phyloP scores from a whole-genome alignment of 1,140 invertebrate genomes.

The Aculops lycopersici region DNA sequence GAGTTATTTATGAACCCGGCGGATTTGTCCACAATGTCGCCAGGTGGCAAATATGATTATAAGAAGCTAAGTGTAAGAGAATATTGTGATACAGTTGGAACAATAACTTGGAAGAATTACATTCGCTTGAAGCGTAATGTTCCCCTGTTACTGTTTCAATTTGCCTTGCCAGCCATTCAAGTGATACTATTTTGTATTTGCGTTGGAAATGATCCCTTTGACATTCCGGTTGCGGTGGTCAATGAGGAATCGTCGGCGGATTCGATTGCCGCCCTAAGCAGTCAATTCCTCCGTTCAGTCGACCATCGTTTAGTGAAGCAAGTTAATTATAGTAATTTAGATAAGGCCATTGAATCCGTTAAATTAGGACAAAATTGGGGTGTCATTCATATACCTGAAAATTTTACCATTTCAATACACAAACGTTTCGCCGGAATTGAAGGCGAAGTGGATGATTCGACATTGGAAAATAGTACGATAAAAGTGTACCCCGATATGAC shows the following conservation, averaged over 20 bases:
- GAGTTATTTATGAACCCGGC: background rate
- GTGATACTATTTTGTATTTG: constrained; percentile 75
- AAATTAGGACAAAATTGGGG: constrained; percentile 7
- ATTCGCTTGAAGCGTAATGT: constrained; percentile 9
- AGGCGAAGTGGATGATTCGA: background rate
- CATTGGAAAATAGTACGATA: constrained; percentile 12
- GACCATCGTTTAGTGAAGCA: background rate
- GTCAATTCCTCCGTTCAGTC: background rate
- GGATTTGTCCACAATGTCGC: background rate
- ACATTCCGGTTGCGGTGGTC: constrained; percentile 45
- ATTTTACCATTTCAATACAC: background rate
- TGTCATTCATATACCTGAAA: constrained; percentile 1
- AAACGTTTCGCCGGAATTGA: background rate
- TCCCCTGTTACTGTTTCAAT: constrained; percentile 31
- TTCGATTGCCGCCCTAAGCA: constrained; percentile 2
- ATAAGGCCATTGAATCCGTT: constrained; percentile 6
- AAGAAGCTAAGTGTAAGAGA: background rate
- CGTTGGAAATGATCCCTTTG: constrained; percentile 55
- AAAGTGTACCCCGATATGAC: constrained; percentile 13
- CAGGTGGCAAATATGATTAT: background rate
- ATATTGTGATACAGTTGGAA: background rate
- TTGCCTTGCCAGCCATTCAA: constrained; percentile 58
- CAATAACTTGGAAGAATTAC: constrained; percentile 7
- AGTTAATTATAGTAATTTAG: background rate
- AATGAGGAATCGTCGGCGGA: constrained; percentile 13